These are phyloP conservation scores for Sesamia inferens DNA, from an alignment of 2,888 invertebrate species.

Conservation along the genomic window DNA sequence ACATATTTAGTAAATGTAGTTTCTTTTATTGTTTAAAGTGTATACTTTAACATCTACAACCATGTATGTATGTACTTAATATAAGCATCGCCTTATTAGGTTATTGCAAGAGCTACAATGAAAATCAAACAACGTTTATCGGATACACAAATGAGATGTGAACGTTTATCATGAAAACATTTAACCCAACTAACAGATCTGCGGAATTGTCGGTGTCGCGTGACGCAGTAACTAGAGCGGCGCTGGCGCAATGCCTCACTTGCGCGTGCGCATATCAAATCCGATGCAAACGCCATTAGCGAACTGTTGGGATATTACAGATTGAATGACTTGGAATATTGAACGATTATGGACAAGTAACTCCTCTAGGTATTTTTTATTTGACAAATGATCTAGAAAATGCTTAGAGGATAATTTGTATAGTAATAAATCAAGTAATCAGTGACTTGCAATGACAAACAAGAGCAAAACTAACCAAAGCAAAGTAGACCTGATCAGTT, in stretches of 20 bases:
- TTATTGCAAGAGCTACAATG: too few relatives aligned
- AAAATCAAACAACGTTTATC: too few relatives aligned
- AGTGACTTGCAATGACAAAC: neutral
- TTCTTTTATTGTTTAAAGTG: neutral
- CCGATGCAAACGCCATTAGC: conserved; percentile 13
- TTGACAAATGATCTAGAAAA: too few relatives aligned
- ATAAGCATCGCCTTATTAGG: rapidly evolving
- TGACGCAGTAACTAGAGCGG: conserved; percentile 55
- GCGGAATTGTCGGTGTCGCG: conserved; percentile 50
- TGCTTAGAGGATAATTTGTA: neutral
- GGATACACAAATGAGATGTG: neutral
- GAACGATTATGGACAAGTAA: too few relatives aligned
- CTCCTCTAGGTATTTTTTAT: too few relatives aligned
- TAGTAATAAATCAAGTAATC: neutral
- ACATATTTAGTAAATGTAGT: neutral
- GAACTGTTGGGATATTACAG: conserved; percentile 11
- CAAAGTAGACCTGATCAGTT: neutral
- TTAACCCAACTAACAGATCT: conserved; percentile 48
- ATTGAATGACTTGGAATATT: neutral
- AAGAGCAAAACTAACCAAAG: neutral
- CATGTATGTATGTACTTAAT: neutral
- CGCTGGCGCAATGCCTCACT: conserved; percentile 54
- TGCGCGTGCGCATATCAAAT: conserved; percentile 48
- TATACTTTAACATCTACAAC: neutral
- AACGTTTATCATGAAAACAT: conserved; percentile 16